Conservation (phyloP, 2,797 vertebrate species). For the Cirrhinus molitorella region DNA sequence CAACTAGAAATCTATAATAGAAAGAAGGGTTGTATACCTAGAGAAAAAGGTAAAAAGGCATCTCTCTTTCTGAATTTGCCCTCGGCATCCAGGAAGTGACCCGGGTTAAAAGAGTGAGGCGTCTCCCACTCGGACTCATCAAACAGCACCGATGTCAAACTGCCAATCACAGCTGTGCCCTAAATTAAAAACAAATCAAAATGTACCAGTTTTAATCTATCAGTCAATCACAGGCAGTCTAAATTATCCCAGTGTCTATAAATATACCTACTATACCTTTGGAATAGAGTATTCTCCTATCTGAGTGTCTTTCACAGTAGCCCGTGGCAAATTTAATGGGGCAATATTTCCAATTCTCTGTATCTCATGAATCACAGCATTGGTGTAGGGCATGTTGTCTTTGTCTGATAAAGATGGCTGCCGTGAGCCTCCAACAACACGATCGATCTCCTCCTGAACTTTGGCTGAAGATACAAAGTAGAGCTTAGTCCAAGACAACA, state of each 20-base stretch:
- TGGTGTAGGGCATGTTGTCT: slow-evolving; percentile 72
- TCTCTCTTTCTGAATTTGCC: slow-evolving; percentile 81
- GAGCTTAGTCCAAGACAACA: neutral
- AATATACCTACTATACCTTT: neutral
- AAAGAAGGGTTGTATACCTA: slow-evolving; percentile 68
- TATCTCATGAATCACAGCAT: slow-evolving; percentile 76
- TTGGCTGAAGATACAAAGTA: slow-evolving; percentile 60
- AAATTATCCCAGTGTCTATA: neutral
- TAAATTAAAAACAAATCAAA: slow-evolving; percentile 57
- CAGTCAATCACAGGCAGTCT: too few relatives aligned
- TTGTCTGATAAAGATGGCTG: slow-evolving; percentile 66
- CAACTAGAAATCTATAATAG: too few relatives aligned
- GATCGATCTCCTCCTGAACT: slow-evolving; percentile 74
- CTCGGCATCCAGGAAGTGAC: slow-evolving; percentile 85
- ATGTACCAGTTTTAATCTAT: too few relatives aligned
- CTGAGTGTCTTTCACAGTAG: neutral
- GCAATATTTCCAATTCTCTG: slow-evolving; percentile 80
- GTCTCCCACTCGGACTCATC: slow-evolving; percentile 84
- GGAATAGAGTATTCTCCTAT: neutral
- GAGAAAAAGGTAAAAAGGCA: slow-evolving; percentile 83
- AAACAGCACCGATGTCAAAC: slow-evolving; percentile 77
- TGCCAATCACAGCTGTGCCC: slow-evolving; percentile 69
- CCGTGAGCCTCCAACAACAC: slow-evolving; percentile 67
- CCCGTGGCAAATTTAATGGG: slow-evolving; percentile 65
- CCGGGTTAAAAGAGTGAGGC: slow-evolving; percentile 82